Evolutionary conservation across 1,140 invertebrate genomes (phyloP).

Genomic region (Ips typographus): DNA sequence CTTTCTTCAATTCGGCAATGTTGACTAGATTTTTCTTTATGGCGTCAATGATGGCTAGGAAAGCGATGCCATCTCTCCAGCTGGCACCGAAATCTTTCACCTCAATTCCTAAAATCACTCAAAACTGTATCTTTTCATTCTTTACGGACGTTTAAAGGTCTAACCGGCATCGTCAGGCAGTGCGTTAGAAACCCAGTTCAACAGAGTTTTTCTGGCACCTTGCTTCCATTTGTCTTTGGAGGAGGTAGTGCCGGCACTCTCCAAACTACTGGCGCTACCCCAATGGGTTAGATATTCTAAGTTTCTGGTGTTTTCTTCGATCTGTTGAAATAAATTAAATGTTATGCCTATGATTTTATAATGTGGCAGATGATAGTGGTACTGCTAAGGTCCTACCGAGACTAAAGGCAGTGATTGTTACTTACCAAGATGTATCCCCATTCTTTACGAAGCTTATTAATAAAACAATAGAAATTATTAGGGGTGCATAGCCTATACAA

Average conservation of each 20-base stretch:
- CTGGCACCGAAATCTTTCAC: conserved; percentile 94
- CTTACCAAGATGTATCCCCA: conserved; percentile 19
- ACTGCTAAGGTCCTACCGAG: neutral
- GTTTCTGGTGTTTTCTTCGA: conserved; percentile 92
- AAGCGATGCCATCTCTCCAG: conserved; percentile 96
- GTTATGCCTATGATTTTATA: no score
- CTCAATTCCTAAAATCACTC: conserved; percentile 63
- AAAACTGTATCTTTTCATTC: neutral
- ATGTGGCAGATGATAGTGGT: no score
- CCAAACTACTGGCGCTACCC: conserved; percentile 78
- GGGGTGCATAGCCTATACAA: conserved; percentile 3
- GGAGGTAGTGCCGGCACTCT: conserved; percentile 68
- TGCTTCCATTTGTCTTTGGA: conserved; percentile 80
- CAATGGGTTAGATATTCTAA: conserved; percentile 83
- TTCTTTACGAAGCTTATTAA: conserved; percentile 43
- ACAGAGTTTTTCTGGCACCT: conserved; percentile 86
- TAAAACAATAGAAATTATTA: conserved; percentile 20
- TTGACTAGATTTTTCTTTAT: conserved; percentile 93
- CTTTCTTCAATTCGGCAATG: conserved; percentile 74
- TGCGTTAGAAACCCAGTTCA: conserved; percentile 93
- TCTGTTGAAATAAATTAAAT: conserved; percentile 58
- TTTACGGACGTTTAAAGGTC: neutral
- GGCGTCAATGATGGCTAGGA: conserved; percentile 93
- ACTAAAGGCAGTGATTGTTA: neutral
- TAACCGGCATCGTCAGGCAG: conserved; percentile 76